A percentile compares a stretch with the other conserved stretches of the same genome.
These are phyloP conservation scores for Cricetomys ansorgei DNA, from an alignment of 2,113 vertebrate species.

Conservation along the genomic window DNA sequence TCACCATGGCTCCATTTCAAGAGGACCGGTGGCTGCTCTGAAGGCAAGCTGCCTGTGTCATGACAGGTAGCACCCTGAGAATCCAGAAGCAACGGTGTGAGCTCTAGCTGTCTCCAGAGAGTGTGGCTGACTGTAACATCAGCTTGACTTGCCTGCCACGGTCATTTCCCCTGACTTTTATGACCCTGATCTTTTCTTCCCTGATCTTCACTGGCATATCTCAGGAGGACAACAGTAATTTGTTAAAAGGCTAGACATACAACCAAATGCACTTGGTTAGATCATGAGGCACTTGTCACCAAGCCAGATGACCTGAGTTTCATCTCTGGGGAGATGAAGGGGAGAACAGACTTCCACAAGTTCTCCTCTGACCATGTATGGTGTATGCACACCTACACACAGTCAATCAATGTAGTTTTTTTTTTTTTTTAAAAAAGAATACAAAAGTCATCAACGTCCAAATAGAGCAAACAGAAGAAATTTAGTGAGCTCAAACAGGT, in stretches of 20 bases:
- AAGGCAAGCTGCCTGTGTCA: neutral
- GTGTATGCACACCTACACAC: neutral
- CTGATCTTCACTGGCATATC: neutral
- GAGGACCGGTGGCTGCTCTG: neutral
- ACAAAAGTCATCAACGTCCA: neutral
- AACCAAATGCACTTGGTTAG: neutral
- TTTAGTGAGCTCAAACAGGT: neutral
- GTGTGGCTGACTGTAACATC: no score
- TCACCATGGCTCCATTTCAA: neutral
- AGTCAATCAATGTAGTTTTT: neutral
- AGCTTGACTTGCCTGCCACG: neutral
- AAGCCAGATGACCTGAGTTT: neutral
- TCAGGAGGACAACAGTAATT: neutral
- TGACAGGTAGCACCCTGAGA: neutral
- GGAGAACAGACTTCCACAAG: neutral
- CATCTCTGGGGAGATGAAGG: neutral
- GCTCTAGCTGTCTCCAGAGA: neutral
- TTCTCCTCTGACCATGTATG: neutral
- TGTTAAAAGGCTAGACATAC: neutral
- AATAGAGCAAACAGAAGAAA: neutral
- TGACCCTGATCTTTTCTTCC: neutral
- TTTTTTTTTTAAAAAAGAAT: no score
- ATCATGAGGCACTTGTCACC: neutral
- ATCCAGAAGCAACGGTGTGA: neutral
- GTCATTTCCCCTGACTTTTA: neutral